Base-by-base conservation (phyloP, 2,113 vertebrate genomes). In the Trichechus manatus region DNA sequence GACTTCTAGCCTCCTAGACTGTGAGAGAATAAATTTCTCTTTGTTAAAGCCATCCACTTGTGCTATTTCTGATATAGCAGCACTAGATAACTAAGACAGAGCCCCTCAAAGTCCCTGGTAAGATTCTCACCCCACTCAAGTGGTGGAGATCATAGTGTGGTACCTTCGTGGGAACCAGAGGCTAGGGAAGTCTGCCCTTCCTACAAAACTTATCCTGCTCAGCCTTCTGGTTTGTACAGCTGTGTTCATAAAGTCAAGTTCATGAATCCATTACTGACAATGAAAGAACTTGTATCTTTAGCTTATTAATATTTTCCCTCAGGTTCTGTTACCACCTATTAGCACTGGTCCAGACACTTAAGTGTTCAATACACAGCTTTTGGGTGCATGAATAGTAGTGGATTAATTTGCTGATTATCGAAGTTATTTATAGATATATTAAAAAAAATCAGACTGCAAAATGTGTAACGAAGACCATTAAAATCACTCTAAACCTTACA, bases 91-190 rank as follows among this genome's bases (percentile, higher is more conserved):
- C 53, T 15, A 56, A 56, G 53, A 56, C 14, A 56, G 53, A 56
- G 53, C 82, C 53, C 25, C 50, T 88, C 75, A 70, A 70, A 96
- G 68, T 78, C 95, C 82, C 93, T 94, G 91, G 91, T 89, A 94
- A 96, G 77, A 95, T 93, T 94, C 79, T 93, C 89, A 95, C 53
- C 50, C 25, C 13, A 29, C 68, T 63, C 74, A 3, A 4, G 50
- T 75, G 44, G 75, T 33, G 19, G 64, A 75, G 66, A 64, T 8
- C 68, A 47, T 81, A 33, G 39, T 53, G 72, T 39, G 23, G 33
- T 78, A 14, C 47, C 64, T 88, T 88, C 72, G 13, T 64, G 74
- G 75, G 63, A 93, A 79, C 4, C 33, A 56, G 44, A 22, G 53
- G 39, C 59, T 42, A 61, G 27, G 74, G 90, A 50, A 61, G 6